Evolutionary conservation across 2,113 vertebrate genomes (phyloP).

Genomic region (Myocastor coypus): DNA sequence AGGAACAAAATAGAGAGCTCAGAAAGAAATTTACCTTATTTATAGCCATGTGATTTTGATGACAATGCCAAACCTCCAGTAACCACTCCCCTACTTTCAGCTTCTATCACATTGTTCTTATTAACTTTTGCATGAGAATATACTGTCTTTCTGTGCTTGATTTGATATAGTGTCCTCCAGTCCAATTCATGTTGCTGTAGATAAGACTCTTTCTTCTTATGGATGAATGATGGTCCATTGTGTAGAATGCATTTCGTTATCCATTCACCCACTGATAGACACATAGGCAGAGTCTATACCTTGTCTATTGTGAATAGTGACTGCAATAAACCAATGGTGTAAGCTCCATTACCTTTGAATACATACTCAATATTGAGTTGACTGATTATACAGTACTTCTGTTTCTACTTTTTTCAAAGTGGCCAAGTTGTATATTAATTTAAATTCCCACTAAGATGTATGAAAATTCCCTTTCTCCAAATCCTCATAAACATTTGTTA

Average conservation of each 20-base stretch:
- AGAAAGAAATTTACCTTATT: neutral
- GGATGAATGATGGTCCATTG: neutral
- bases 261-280: neutral
- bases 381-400: neutral
- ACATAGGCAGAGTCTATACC: neutral
- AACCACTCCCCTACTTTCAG: neutral
- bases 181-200: neutral
- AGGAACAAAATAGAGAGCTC: neutral
- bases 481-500: neutral
- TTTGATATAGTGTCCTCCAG: neutral
- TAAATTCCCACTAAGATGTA: neutral
- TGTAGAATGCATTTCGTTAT: neutral
- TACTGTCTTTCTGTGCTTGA: neutral
- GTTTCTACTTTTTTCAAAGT: neutral
- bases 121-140: too few relatives aligned
- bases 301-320: neutral
- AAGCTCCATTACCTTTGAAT: neutral
- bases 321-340: neutral
- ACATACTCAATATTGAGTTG: neutral
- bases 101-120: neutral
- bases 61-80: neutral
- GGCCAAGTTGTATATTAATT: neutral
- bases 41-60: neutral
- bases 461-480: neutral
- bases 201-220: neutral